Evolutionary conservation across 2,888 invertebrate species (phyloP).

Genomic region (Euzetes globulus): DNA sequence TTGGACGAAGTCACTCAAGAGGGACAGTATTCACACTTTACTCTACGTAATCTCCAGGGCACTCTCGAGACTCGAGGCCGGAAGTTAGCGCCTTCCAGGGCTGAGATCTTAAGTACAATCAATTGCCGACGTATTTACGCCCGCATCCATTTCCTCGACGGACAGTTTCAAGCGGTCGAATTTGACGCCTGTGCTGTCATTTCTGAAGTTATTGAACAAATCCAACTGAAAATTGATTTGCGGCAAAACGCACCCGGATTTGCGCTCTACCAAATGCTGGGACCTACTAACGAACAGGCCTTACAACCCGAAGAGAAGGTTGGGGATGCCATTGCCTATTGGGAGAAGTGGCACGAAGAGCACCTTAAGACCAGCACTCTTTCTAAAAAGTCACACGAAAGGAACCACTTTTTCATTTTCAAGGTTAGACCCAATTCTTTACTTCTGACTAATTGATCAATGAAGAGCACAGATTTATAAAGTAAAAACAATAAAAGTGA

Average conservation of each 20-base stretch:
- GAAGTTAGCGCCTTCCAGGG: slow-evolving; percentile 80
- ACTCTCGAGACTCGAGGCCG: slow-evolving; percentile 62
- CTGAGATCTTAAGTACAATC: slow-evolving; percentile 85
- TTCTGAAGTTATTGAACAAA: slow-evolving; percentile 55
- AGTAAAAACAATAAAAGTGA: too few species aligned
- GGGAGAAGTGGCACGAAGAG: slow-evolving; percentile 61
- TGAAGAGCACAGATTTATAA: too few species aligned
- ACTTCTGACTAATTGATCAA: too few species aligned
- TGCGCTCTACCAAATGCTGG: slow-evolving; percentile 83
- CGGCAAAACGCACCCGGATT: slow-evolving; percentile 74
- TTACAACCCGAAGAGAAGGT: slow-evolving; percentile 73
- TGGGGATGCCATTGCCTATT: slow-evolving; percentile 87
- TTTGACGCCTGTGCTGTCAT: slow-evolving; percentile 90
- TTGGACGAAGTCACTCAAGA: slow-evolving; percentile 82
- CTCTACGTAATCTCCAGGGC: slow-evolving; percentile 59
- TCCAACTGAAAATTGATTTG: slow-evolving; percentile 76
- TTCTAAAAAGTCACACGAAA: slow-evolving; percentile 26
- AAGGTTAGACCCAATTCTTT: slow-evolving; percentile 51
- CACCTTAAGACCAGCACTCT: slow-evolving; percentile 31
- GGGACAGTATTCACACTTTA: slow-evolving; percentile 85
- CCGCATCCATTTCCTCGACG: slow-evolving; percentile 83
- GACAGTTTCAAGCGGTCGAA: slow-evolving; percentile 87
- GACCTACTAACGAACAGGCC: slow-evolving; percentile 64
- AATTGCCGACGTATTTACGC: slow-evolving; percentile 77
- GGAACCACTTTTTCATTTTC: slow-evolving; percentile 52